Percentiles rank a stretch among this genome's conserved stretches.
Conservation (phyloP, 2,888 invertebrate species). For the Drosophila phalerata region DNA sequence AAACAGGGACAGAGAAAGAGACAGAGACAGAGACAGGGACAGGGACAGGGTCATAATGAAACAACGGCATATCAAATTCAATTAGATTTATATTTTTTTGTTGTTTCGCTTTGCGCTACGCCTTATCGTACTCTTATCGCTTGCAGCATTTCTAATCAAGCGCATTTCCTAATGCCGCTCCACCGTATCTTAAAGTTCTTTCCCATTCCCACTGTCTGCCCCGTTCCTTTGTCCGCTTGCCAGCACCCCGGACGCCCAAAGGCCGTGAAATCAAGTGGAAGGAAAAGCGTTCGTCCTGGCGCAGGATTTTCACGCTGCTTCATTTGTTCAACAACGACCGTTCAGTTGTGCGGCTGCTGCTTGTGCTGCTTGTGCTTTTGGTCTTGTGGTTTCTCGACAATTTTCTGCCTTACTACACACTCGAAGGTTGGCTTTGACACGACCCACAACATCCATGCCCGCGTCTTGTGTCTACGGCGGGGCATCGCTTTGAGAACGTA, state of each 20-base stretch:
- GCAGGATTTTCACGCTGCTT: slow-evolving; percentile 73
- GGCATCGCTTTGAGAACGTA: slow-evolving; percentile 58
- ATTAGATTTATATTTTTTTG: slow-evolving; percentile 68
- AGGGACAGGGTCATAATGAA: slow-evolving; percentile 10
- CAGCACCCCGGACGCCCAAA: slow-evolving; percentile 21
- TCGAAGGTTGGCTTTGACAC: slow-evolving; percentile 67
- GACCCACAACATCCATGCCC: slow-evolving; percentile 21
- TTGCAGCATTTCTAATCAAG: slow-evolving; percentile 78
- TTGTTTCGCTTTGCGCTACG: slow-evolving; percentile 31
- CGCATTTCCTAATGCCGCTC: slow-evolving; percentile 55
- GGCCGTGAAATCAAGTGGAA: slow-evolving; percentile 78
- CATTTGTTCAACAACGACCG: slow-evolving; percentile 63
- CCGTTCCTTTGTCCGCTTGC: neutral
- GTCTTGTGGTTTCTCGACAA: slow-evolving; percentile 65
- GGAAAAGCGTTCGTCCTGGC: slow-evolving; percentile 45
- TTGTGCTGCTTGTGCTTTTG: slow-evolving; percentile 28
- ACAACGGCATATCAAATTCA: slow-evolving; percentile 70
- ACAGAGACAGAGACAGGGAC: slow-evolving; percentile 6
- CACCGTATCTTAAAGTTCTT: slow-evolving; percentile 55
- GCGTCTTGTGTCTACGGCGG: slow-evolving; percentile 14
- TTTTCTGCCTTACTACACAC: slow-evolving; percentile 78
- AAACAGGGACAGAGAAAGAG: slow-evolving; percentile 2
- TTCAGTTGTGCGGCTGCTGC: slow-evolving; percentile 4
- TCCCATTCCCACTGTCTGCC: slow-evolving; percentile 1
- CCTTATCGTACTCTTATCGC: slow-evolving; percentile 53